phyloP scores from a whole-genome alignment of 2,888 invertebrate genomes.

The Neria commutata region DNA sequence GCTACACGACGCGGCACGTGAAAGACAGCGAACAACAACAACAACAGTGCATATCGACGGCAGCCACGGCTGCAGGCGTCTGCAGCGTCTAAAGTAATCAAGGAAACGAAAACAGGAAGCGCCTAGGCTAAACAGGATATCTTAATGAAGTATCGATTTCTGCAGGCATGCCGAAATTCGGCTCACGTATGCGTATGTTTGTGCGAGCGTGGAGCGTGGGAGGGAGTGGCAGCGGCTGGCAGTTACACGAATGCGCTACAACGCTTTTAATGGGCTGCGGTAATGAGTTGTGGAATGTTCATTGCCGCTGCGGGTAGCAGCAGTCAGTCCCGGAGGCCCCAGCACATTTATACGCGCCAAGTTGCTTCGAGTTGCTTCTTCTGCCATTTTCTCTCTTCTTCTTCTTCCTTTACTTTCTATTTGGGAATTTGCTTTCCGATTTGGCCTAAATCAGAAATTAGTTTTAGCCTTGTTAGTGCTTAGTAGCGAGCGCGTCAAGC shows the following conservation, averaged over 20 bases:
- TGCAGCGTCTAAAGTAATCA: slow-evolving; percentile 46
- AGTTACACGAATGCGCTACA: not conserved
- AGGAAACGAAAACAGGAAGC: slow-evolving; percentile 56
- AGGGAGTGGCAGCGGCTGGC: not conserved
- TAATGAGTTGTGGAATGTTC: not conserved
- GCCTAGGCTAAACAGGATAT: slow-evolving; percentile 55
- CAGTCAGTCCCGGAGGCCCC: not conserved
- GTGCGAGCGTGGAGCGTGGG: not conserved
- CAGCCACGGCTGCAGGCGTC: slow-evolving; percentile 3
- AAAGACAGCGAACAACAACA: too few species aligned
- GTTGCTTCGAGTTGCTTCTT: too few species aligned
- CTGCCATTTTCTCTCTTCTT: not conserved
- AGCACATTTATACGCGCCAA: not conserved
- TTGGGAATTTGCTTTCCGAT: not conserved
- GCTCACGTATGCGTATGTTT: not conserved
- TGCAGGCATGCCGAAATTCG: slow-evolving; percentile 17
- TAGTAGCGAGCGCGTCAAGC: too few species aligned
- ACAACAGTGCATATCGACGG: slow-evolving; percentile 17
- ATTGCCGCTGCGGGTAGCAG: not conserved
- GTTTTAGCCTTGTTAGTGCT: not conserved
- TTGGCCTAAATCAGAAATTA: slow-evolving; percentile 4
- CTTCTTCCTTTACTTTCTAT: not conserved
- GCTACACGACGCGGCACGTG: too few species aligned
- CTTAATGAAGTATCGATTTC: slow-evolving; percentile 52
- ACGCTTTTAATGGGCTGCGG: not conserved